Percentiles rank a stretch among this genome's conserved stretches.
phyloP scores from a whole-genome alignment of 1,140 invertebrate genomes.

The Dendroctonus ponderosae region DNA sequence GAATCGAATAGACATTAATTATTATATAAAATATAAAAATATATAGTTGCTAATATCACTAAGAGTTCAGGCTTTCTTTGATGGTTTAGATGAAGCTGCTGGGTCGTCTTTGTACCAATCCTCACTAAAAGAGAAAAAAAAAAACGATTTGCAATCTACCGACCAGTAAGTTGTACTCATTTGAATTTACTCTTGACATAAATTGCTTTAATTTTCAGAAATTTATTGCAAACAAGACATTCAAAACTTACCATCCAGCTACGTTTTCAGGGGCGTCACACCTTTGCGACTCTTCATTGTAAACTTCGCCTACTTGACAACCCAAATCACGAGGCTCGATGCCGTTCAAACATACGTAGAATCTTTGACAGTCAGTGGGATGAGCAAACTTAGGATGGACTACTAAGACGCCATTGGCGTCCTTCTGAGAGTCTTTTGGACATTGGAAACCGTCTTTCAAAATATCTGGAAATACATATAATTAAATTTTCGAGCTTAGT shows the following conservation, averaged over 20 bases:
- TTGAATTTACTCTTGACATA: background rate
- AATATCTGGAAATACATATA: slow-evolving; percentile 53
- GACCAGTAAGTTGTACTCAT: background rate
- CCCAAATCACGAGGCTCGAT: slow-evolving; percentile 81
- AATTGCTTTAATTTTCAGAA: background rate
- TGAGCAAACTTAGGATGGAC: slow-evolving; percentile 87
- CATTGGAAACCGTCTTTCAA: slow-evolving; percentile 80
- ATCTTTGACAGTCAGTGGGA: slow-evolving; percentile 82
- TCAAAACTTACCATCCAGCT: slow-evolving; percentile 70
- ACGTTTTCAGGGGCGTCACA: slow-evolving; percentile 87
- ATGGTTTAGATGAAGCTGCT: slow-evolving; percentile 41
- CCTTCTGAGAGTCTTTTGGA: slow-evolving; percentile 66
- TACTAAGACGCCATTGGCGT: slow-evolving; percentile 68
- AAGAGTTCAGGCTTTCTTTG: slow-evolving; percentile 38
- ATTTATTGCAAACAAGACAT: background rate
- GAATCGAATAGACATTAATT: too few species aligned
- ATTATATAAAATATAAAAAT: too few species aligned
- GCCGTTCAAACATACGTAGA: slow-evolving; percentile 86
- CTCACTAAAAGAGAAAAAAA: slow-evolving; percentile 61
- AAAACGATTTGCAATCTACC: background rate
- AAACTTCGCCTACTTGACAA: slow-evolving; percentile 81
- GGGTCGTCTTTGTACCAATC: slow-evolving; percentile 81
- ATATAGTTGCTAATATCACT: slow-evolving; percentile 19
- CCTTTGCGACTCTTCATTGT: slow-evolving; percentile 77
- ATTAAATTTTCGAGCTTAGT: background rate